Conservation (phyloP, 2,888 invertebrate genomes). For the Oscheius sp. region DNA sequence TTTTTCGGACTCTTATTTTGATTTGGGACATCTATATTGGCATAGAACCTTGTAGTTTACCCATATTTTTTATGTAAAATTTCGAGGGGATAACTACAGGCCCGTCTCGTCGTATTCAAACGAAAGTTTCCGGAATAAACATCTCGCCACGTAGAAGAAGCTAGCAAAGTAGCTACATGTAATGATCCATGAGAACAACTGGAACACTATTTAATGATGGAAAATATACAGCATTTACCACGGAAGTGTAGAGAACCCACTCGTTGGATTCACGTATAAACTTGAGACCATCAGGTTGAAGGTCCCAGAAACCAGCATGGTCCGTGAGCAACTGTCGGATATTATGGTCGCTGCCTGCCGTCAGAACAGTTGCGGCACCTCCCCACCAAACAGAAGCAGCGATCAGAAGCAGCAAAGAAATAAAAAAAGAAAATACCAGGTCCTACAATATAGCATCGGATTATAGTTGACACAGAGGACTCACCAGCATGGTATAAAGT, state of each 20-base stretch:
- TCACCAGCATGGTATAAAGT: conserved; percentile 21
- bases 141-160: conserved; percentile 23
- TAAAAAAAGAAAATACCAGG: conserved; percentile 23
- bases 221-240: background rate
- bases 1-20: too few species aligned
- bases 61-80: background rate
- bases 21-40: too few species aligned
- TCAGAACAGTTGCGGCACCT: conserved; percentile 24
- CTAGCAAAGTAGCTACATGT: conserved; percentile 21
- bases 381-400: conserved; percentile 33
- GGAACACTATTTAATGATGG: background rate
- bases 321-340: conserved; percentile 23
- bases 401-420: conserved; percentile 25
- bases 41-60: background rate
- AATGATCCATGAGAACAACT: conserved; percentile 14
- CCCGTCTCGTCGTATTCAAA: conserved; percentile 28
- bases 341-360: conserved; percentile 26
- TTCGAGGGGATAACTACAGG: background rate
- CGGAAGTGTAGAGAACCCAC: conserved; percentile 24
- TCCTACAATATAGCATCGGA: conserved; percentile 6
- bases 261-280: conserved; percentile 13
- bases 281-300: background rate
- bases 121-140: conserved; percentile 23
- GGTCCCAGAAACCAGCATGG: conserved; percentile 33
- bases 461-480: background rate